Evolutionary conservation across 30 jellyfish, hydroid and myxozoan species (phyloP).

Genomic region (Cassiopea xamachana): DNA sequence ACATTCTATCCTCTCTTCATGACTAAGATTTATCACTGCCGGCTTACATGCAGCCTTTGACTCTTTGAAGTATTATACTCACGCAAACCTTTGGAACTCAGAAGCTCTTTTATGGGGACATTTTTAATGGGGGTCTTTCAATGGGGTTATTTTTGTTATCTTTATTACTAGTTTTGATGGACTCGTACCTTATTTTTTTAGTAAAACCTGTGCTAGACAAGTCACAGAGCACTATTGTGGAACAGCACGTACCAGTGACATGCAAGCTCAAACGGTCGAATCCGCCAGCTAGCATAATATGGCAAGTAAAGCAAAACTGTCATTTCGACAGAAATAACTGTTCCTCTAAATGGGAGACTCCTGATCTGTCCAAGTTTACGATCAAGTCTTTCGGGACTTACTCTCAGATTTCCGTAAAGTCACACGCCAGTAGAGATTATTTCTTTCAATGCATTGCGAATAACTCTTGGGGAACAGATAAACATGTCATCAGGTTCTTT

Average conservation of each 20-base stretch:
- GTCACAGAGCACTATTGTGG: slow-evolving; percentile 14
- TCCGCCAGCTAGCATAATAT: slow-evolving; percentile 48
- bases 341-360: slow-evolving; percentile 47
- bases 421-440: slow-evolving; percentile 16
- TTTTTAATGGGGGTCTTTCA: too few species aligned
- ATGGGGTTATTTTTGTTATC: too few species aligned
- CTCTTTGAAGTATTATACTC: too few species aligned
- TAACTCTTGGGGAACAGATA: slow-evolving; percentile 39
- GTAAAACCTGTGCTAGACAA: slow-evolving; percentile 46
- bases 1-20: neutral
- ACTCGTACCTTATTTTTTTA: neutral
- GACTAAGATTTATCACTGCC: neutral
- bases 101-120: too few species aligned
- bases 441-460: slow-evolving; percentile 64
- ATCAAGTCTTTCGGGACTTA: neutral
- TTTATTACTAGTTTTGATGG: too few species aligned
- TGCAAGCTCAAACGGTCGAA: slow-evolving; percentile 45
- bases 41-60: too few species aligned
- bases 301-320: slow-evolving; percentile 70
- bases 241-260: slow-evolving; percentile 12
- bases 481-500: slow-evolving; percentile 31
- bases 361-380: neutral
- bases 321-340: slow-evolving; percentile 16
- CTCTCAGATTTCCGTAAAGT: slow-evolving; percentile 13
- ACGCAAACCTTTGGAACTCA: too few species aligned